Base-by-base conservation (phyloP, 1,140 invertebrate species). In the Drosophila takahashii region DNA sequence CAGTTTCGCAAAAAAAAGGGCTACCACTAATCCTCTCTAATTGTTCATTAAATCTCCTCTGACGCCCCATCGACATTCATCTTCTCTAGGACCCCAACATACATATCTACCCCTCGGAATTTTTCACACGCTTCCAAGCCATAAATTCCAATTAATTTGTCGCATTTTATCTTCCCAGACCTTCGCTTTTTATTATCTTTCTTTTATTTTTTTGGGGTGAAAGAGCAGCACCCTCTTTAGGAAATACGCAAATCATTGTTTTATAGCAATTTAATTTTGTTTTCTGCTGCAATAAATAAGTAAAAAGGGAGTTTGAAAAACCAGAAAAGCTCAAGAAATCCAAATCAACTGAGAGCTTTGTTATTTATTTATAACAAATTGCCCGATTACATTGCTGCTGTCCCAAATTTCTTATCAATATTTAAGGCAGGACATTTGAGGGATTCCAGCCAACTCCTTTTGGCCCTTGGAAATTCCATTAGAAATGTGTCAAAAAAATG, bases 121-220 rank as follows among this genome's bases (percentile, higher is more conserved):
- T 51, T 65, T 65, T 74, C 50, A 66, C 83, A 86, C 83, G 83
- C 64, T 62, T 80, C 47, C 54, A 22, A 34, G 53, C 70, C 60
- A 86, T 86, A 86, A 86, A 86, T 86, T 81, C 65, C 83, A 86
- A 85, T 85, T 85, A 86, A 85, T 86, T 85, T 86, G 81, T 86
- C 81, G 72, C 72, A 77, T 85, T 85, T 79, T 84, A 71, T 83
- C 57, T 77, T 48, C 42, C 27, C 16, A 59, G 65, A 77, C 72
- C 77, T 79, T 66, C 16, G 44, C 32, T 16, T 26, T 59, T 79
- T 41, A 56, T 66, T 58, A 62, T 76, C 48, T 74, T 65, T 58
- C 56, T 56, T 66, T 77, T n/a, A n/a, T 62, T 65, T 60, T 64
- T n/a, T 36, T 10, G 10, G 13, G 3, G 3, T 22, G 36, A 2